Conservation (phyloP, 2,888 invertebrate genomes). For the Fragum sueziense region DNA sequence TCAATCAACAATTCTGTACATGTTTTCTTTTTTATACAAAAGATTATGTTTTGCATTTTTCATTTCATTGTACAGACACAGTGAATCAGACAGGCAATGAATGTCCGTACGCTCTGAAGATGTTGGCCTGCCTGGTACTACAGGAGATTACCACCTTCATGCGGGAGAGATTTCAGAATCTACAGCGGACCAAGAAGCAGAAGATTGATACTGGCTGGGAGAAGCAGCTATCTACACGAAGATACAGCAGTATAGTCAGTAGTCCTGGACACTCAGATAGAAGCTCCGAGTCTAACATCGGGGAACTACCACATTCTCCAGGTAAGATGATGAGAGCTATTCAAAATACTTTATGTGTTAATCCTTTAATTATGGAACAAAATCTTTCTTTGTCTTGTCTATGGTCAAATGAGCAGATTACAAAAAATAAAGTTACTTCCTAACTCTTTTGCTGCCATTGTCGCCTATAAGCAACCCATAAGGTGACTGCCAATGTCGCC, state of each 20-base stretch:
- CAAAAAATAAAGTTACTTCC: no score
- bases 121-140: constrained; percentile 96
- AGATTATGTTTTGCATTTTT: no score
- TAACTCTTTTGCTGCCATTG: no score
- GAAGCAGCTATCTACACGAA: constrained; percentile 84
- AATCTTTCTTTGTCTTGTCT: no score
- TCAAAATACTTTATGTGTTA: no score
- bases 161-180: constrained; percentile 94
- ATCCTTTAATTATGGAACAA: no score
- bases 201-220: constrained; percentile 78
- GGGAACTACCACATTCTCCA: constrained; percentile 72
- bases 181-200: constrained; percentile 83
- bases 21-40: no score
- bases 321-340: constrained; percentile 47
- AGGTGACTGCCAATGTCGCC: no score
- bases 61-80: no score
- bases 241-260: constrained; percentile 97
- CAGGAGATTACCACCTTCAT: constrained; percentile 98
- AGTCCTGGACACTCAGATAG: constrained; percentile 92
- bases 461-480: no score
- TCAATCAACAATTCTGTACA: no score
- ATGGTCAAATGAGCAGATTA: no score
- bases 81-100: constrained; percentile 79
- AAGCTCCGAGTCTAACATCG: constrained; percentile 78
- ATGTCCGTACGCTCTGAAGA: constrained; percentile 89